Evolutionary conservation across 2,113 vertebrate species (phyloP), one percentile per base, ranked within the genome.

Genomic region (Ceuthmochares aereus): DNA sequence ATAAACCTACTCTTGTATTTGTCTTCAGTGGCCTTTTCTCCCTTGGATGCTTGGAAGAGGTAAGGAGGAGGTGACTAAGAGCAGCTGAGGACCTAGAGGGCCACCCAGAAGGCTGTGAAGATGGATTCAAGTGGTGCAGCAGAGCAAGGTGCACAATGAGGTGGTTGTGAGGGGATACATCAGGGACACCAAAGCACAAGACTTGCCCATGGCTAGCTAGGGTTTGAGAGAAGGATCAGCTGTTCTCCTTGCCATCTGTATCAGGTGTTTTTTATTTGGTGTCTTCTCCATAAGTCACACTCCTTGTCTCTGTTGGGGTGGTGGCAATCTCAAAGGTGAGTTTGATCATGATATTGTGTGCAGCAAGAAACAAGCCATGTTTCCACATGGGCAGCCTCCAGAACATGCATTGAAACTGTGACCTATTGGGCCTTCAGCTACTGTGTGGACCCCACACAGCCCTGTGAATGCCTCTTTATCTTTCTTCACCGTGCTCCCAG

Each of bases 381-480:
- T 95, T 88, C 79, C 79, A 47, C n/a, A 22, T 0, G 25, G 69
- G 77, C 9, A 94, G 60, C 64, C 77, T 45, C 59, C 55, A 84
- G 77, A 90, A 82, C 6, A 10, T 29, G 34, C 66, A 37, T 9
- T 78, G 77, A 60, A 84, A 63, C 3, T 12, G 45, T 89, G 95
- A 91, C 87, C 91, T 58, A 1, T 1, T 51, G 87, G 66, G 67
- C 58, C 60, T 56, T 79, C 62, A 51, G 87, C 84, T 83, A 7
- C 89, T 49, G 74, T n/a, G 54, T 30, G 94, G 94, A 91, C 87
- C 93, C 78, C 96, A 87, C 74, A 73, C 87, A 93, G 81, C 66
- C 74, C 67, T 9, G 45, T 94, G 92, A 97, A 97, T 93, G 94
- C 75, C 83, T 88, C 90, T 95, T 94, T 95, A 82, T 95, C 87